Conservation (phyloP, 2,888 invertebrate genomes). For the Calameuta pallipes region DNA sequence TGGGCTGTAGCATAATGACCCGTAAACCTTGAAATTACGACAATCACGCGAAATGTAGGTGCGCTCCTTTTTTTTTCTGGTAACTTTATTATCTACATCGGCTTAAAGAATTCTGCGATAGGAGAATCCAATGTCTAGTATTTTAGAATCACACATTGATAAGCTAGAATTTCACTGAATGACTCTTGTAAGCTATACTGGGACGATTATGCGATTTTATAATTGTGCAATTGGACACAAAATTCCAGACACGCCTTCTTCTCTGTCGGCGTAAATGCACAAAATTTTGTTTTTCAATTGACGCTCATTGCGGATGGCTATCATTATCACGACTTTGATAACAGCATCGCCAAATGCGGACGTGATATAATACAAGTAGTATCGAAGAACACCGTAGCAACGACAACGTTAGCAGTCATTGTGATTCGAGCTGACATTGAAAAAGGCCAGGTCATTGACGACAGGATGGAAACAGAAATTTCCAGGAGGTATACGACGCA, state of each 20-base stretch:
- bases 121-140: background rate
- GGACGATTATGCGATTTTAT: conserved; percentile 10
- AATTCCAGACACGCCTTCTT: background rate
- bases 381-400: background rate
- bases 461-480: background rate
- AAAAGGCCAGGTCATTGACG: background rate
- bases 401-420: background rate
- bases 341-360: background rate
- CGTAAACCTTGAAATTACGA: background rate
- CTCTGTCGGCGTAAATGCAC: background rate
- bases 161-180: background rate
- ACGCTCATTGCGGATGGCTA: background rate
- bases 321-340: background rate
- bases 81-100: background rate
- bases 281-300: background rate
- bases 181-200: background rate
- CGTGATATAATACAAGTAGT: background rate
- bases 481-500: background rate
- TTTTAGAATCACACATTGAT: background rate
- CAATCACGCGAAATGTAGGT: background rate
- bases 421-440: background rate
- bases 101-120: background rate
- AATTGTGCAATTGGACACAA: conserved; percentile 26
- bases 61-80: background rate
- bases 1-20: background rate